Percentiles rank a stretch among this genome's conserved stretches.
These are phyloP conservation scores for Falco cherrug DNA, from an alignment of 2,797 vertebrate genomes.

Conservation along the genomic window DNA sequence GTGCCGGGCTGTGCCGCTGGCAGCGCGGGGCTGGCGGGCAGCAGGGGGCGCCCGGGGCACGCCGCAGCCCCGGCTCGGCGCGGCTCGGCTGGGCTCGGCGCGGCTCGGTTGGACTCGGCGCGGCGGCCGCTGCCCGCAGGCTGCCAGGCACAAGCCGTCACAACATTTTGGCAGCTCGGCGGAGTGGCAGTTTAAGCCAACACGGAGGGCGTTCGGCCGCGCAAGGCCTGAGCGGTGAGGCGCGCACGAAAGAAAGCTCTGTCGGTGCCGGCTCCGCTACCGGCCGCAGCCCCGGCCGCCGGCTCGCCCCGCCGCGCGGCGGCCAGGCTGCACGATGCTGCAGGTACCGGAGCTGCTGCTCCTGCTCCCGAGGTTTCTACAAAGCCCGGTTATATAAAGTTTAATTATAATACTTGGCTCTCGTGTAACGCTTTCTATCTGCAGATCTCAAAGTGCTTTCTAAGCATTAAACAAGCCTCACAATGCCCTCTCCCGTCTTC, in stretches of 20 bases:
- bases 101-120: background rate
- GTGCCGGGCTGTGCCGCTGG: background rate
- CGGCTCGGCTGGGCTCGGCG: background rate
- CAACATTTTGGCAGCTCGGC: conserved; percentile 77
- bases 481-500: conserved; percentile 44
- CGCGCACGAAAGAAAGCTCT: background rate
- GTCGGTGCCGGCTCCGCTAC: background rate
- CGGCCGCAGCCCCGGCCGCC: background rate
- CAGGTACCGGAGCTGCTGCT: background rate
- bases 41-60: conserved; percentile 96
- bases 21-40: conserved; percentile 54
- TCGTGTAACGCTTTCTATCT: conserved; percentile 46
- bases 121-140: conserved; percentile 48
- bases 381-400: conserved; percentile 60
- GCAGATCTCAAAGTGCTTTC: conserved; percentile 61
- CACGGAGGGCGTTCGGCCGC: conserved; percentile 60
- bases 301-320: background rate
- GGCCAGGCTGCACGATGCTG: background rate
- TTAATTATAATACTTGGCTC: conserved; percentile 63
- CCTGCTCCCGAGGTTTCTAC: conserved; percentile 14
- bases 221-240: background rate
- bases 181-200: conserved; percentile 68
- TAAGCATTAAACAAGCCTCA: conserved; percentile 62
- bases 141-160: conserved; percentile 73
- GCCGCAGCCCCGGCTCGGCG: conserved; percentile 77